A percentile compares a stretch with the other conserved stretches of the same genome.
Evolutionary conservation across 2,888 invertebrate species (phyloP).

Genomic region (Pachymerium ferrugineum): DNA sequence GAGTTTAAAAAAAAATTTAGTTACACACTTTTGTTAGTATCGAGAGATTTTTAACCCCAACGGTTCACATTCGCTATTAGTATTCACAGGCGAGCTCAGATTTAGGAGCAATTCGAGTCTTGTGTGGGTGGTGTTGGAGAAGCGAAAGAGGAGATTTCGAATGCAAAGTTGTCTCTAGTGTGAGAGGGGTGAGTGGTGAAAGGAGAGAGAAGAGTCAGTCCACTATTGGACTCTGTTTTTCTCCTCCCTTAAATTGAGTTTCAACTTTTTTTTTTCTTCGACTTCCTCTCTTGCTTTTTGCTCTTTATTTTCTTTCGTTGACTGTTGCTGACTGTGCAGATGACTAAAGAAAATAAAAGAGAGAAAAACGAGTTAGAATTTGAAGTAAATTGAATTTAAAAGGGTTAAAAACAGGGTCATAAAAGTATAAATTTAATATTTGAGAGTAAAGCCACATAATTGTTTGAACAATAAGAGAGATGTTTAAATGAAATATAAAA

Average conservation of each 20-base stretch:
- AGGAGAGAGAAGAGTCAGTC: not conserved
- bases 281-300: too few relatives aligned
- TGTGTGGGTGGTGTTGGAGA: not conserved
- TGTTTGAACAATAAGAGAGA: too few relatives aligned
- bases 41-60: not conserved
- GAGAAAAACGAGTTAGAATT: not conserved
- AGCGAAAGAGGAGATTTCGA: slow-evolving; percentile 8
- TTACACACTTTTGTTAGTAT: too few relatives aligned
- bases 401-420: too few relatives aligned
- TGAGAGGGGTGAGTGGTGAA: not conserved
- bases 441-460: too few relatives aligned
- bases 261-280: not conserved
- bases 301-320: not conserved
- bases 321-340: not conserved
- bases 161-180: slow-evolving; percentile 9
- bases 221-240: slow-evolving; percentile 7
- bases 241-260: not conserved
- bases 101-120: slow-evolving; percentile 13
- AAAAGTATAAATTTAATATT: too few relatives aligned
- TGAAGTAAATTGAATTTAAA: too few relatives aligned
- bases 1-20: too few relatives aligned
- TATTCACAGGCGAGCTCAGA: not conserved
- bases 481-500: too few relatives aligned
- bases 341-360: not conserved
- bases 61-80: not conserved